phyloP scores from a whole-genome alignment of 2,888 invertebrate species.

The Phengaris arion region DNA sequence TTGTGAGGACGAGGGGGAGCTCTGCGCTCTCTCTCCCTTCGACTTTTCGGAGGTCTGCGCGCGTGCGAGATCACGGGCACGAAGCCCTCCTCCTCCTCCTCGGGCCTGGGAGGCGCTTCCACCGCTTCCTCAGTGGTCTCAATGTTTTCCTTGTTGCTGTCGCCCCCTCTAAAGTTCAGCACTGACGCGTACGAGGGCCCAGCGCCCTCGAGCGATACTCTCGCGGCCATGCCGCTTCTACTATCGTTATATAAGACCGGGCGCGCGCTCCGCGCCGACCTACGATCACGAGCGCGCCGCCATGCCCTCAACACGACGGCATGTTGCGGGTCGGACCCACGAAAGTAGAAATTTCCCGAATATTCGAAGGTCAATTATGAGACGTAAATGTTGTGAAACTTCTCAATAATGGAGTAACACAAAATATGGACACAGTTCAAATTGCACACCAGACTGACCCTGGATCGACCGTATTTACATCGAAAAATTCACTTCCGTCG shows the following conservation, averaged over 20 bases:
- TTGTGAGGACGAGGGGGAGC: conserved; percentile 66
- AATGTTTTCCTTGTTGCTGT: conserved; percentile 82
- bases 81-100: conserved; percentile 71
- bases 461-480: conserved; percentile 77
- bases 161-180: conserved; percentile 80
- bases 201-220: conserved; percentile 75
- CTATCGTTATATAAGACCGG: conserved; percentile 76
- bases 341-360: conserved; percentile 61
- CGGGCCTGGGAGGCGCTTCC: conserved; percentile 54
- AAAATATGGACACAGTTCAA: conserved; percentile 64
- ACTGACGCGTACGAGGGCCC: conserved; percentile 87
- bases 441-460: conserved; percentile 74
- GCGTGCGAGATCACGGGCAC: conserved; percentile 74
- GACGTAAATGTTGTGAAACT: conserved; percentile 51
- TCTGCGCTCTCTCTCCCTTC: conserved; percentile 66
- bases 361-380: conserved; percentile 53
- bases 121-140: conserved; percentile 63
- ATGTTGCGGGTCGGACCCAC: conserved; percentile 72
- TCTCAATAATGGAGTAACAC: conserved; percentile 50
- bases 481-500: conserved; percentile 77
- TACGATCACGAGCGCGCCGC: conserved; percentile 79
- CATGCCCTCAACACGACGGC: conserved; percentile 75
- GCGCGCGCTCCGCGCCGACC: conserved; percentile 79
- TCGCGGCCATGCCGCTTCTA: conserved; percentile 78
- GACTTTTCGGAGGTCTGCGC: conserved; percentile 66